Percentiles rank a stretch among this genome's conserved stretches.
These are phyloP conservation scores for Dromaius novaehollandiae DNA, from an alignment of 2,113 vertebrate genomes.

Conservation along the genomic window DNA sequence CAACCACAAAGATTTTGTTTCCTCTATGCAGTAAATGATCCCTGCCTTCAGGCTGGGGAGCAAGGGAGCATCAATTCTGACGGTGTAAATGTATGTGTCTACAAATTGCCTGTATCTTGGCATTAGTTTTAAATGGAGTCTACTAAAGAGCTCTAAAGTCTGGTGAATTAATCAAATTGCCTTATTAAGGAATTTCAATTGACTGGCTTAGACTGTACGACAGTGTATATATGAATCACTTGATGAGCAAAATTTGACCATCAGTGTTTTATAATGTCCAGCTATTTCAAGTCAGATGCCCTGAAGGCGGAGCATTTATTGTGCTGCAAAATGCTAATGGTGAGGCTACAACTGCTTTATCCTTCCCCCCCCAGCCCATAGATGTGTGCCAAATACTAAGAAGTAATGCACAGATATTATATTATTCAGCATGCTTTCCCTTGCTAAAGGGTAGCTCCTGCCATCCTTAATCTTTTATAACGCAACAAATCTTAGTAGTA, in stretches of 20 bases:
- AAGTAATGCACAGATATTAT: background rate
- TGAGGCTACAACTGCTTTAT: background rate
- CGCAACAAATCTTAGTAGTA: background rate
- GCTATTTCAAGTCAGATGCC: background rate
- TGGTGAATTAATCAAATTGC: background rate
- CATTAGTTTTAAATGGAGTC: rapidly evolving
- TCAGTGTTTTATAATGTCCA: background rate
- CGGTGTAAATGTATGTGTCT: background rate
- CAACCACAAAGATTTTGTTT: slow-evolving; percentile 40
- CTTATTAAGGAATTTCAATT: background rate
- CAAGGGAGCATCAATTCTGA: background rate
- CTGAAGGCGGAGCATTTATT: background rate
- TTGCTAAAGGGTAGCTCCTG: background rate
- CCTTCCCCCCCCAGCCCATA: background rate
- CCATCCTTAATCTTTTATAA: background rate
- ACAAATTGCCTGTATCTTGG: background rate
- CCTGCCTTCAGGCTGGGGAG: background rate
- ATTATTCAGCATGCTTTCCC: background rate
- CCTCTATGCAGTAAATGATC: background rate
- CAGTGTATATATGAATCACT: background rate
- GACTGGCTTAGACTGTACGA: background rate
- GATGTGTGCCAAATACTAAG: background rate
- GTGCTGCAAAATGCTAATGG: rapidly evolving
- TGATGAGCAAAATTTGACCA: background rate
- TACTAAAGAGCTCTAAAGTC: background rate